Evolutionary conservation across 2,888 invertebrate species (phyloP), one percentile per base, ranked within the genome.

Genomic region (Athalia cordata): DNA sequence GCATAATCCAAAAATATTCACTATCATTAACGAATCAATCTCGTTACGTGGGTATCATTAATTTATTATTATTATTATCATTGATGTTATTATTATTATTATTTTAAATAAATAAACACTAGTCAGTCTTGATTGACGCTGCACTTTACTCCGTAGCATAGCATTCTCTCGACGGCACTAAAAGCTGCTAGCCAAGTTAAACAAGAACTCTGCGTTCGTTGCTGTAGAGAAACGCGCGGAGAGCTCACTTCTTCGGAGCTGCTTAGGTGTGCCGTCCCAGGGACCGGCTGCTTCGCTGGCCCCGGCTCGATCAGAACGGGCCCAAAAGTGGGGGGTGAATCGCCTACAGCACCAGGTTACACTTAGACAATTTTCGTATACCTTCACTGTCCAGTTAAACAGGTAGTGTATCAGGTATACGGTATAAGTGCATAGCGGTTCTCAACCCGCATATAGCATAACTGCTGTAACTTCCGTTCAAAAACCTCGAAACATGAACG

Each of bases 241-340:
- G 49, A 29, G 45, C 57, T 72, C 57, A 59, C 70, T 70, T 57
- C 70, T 70, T 70, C 70, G 70, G 64, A 15, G 64, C 15, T 43
- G 3, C 45, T 3, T 29, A 72, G 70, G 70, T 72, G 57, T 72
- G 70, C 70, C 70, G 13, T n/a, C 49, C 55, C 55, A n/a, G 29
- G 15, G 68, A 52, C 68, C 55, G 68, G 68, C 61, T 6, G 45
- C 45, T 57, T 72, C 52, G 64, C 66, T 47, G 66, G 72, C 72
- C 72, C 68, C 59, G 15, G 72, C 72, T 57, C 45, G 59, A 45
- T 55, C 68, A 55, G 47, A 29, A 11, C 11, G 47, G 59, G 45
- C 72, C 72, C 59, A 13, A 67, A 59, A 57, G 72, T 72, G 72
- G 72, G 72, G 72, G 59, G 13, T 7, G 55, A 52, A 72, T 72